Base-by-base conservation (phyloP, 1,140 invertebrate species). In the Ceratina japonica region DNA sequence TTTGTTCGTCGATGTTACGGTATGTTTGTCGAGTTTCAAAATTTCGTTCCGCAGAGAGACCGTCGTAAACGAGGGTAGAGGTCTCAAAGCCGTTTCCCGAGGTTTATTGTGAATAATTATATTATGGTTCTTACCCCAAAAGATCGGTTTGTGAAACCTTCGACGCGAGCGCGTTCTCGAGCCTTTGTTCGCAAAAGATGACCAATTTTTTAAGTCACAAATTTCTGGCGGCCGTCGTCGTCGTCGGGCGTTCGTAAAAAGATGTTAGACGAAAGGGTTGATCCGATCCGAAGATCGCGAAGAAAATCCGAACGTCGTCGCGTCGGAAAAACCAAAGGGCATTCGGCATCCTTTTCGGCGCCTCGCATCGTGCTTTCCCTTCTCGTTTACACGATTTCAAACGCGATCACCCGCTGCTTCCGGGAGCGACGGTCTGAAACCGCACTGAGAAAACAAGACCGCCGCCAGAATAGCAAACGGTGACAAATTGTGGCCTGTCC, bases 321-420 rank as follows among this genome's bases (percentile, higher is more conserved):
- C 27, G 27, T 31, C 27, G 4, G 27, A 4, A 4, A 31, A 31
- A 31, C 27, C 49, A n/a, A n/a, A 16, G 44, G 5, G n/a, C 59
- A 37, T 16, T 18, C 12, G 31, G 8, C 7, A 24, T 10, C 3
- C 2, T 13, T 1, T 63, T 13, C 13, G n/a, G 16, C 24, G 10
- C 5, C 15, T 15, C 27, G 16, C 12, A 13, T 2, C 15, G 15
- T 24, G 1, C 2, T 15, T n/a, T 66, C 18, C 16, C 16, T 20
- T n/a, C 71, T 31, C 56, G 51, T 72, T 54, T 64, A 78, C 69
- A 49, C 10, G 51, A 44, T 4, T 51, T 22, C n/a, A 51, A 79
- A 79, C 16, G 13, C 49, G 24, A 59, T 20, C 69, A 37, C 49
- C 56, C 49, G 49, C 63, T 75, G 64, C 22, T 75, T 27, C 3